Evolutionary conservation across 1,140 invertebrate genomes (phyloP), one percentile per base, ranked within the genome.

Genomic region (Acromyrmex heyeri): DNA sequence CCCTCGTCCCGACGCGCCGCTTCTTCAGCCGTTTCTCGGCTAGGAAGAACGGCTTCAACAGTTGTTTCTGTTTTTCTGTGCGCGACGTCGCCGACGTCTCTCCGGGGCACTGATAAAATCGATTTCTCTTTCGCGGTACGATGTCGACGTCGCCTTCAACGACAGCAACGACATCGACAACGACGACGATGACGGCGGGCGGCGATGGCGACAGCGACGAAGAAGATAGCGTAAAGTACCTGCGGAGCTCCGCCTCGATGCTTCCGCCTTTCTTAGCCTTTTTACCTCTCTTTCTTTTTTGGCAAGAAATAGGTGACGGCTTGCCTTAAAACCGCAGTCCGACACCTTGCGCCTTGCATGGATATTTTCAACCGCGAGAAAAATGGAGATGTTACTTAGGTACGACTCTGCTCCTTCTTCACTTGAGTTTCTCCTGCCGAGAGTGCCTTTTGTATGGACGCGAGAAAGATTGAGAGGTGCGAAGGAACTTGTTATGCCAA

Each of bases 31-130:
- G 24, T 61, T 79, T 73, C 75, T 59, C 85, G n/a, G 50, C 30
- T 81, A 44, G 21, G 78, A 81, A 18, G 78, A 73, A 62, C 61
- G 62, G 44, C 48, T 62, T 34, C 65, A 82, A 70, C 85, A 91
- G 89, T 89, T 92, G 91, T 91, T 93, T 92, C 89, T 90, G 86
- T 92, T 92, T 92, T 92, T 92, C 87, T 83, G 86, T 48, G 87
- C 88, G 88, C 75, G 82, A 90, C 62, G 73, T 82, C 69, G 73
- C 53, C 91, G 88, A 91, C 75, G 88, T 91, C 90, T 88, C 86
- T 85, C 85, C 78, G 85, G 87, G 75, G 86, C 86, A 83, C 88
- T 89, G 91, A 91, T 91, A 91, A 92, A 92, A 92, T 92, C 91
- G 91, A 93, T 92, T 91, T 86, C 77, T 53, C 76, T 82, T 65